Base-by-base conservation (phyloP, 64 coral and sea anemone genomes). In the Platygyra sinensis region DNA sequence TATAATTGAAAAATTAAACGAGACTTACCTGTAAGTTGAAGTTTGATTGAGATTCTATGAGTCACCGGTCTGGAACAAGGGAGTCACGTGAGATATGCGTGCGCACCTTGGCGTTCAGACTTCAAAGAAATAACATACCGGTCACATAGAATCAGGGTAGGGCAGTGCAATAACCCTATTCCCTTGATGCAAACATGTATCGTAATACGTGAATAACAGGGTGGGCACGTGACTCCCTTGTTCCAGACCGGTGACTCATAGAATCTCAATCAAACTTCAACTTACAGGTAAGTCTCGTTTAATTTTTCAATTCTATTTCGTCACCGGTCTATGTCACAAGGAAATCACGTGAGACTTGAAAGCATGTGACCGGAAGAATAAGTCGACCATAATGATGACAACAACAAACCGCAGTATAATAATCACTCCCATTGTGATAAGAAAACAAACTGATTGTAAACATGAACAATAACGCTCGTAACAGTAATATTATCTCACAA, bases 311-410 rank as follows among this genome's bases (percentile, higher is more conserved):
- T 72, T 72, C 22, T 72, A 72, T 72, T 72, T 72, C 69, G 69
- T 72, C 28, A 72, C 69, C 33, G 8, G 69, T 54, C 52, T 54
- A 54, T 54, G 69, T 72, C 69, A 72, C 69, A 72, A 28, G 69
- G 69, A 72, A 72, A 72, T 72, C 69, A 72, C n/a, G 69, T 72
- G 69, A 72, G 72, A 77, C 75, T 77, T 77, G 75, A 77, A 77
- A 77, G 75, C 75, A 77, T 77, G 75, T 77, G 75, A 77, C 75
- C 75, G 46, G 39, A 77, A 77, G 33, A 36, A 54, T 39, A 52
- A 77, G 22, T 77, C 75, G 75, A 51, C 6, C 75, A 77, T 77
- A 77, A 24, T 9, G 20, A 77, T 11, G 33, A 39, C 30, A 10
- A n/a, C n/a, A n/a, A 38, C 30, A 74, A 74, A 74, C 29, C 30